Evolutionary conservation across 2,113 vertebrate genomes (phyloP).

Genomic region (Burhinus oedicnemus): DNA sequence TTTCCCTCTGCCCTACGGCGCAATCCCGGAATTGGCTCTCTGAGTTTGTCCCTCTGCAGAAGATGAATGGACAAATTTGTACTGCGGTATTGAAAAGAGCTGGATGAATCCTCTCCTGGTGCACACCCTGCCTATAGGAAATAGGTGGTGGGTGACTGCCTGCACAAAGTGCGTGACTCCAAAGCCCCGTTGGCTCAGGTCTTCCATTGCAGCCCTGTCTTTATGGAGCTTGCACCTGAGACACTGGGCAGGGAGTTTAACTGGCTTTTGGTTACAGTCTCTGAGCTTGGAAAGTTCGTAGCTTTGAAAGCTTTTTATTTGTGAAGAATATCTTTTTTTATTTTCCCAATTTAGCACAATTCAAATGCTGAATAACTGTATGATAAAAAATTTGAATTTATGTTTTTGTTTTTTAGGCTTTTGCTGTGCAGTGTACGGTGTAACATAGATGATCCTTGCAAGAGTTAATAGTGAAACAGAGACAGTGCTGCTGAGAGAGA

Average conservation of each 20-base stretch:
- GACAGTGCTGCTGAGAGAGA: neutral
- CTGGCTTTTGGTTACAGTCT: neutral
- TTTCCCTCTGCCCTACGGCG: neutral
- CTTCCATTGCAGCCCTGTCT: neutral
- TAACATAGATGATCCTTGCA: neutral
- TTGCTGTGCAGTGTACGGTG: neutral
- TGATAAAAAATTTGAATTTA: neutral
- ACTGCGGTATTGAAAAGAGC: neutral
- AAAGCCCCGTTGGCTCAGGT: neutral
- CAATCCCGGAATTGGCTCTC: rapidly evolving
- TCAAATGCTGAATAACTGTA: neutral
- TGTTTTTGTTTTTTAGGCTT: neutral
- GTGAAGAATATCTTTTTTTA: neutral
- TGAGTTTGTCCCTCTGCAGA: neutral
- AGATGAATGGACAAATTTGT: neutral
- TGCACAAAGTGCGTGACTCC: neutral
- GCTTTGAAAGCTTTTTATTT: neutral
- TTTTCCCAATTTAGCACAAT: neutral
- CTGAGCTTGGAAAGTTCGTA: neutral
- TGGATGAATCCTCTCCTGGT: neutral
- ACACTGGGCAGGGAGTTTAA: rapidly evolving
- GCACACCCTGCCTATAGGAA: rapidly evolving
- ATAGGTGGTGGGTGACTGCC: neutral
- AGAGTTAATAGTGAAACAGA: neutral
- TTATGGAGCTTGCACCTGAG: neutral